Evolutionary conservation across 2,113 vertebrate species (phyloP), one percentile per base, ranked within the genome.

Genomic region (Zosterops borbonicus): DNA sequence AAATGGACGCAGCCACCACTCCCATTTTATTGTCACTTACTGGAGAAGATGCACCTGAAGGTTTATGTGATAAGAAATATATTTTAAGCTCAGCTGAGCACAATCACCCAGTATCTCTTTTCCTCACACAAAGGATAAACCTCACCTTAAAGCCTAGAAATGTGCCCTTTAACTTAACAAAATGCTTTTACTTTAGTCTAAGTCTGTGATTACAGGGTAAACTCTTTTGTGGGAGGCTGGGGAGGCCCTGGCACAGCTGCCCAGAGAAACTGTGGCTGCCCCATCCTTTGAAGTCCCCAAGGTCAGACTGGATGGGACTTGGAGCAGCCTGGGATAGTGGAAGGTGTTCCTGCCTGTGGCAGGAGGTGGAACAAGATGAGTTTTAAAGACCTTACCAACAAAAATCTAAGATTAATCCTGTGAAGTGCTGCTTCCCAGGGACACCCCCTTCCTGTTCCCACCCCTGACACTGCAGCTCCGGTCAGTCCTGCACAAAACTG

Each of bases 251-350:
- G 70, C n/a, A 55, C 9, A 55, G 53, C 0, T 52, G 33, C 9
- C 23, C 46, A 68, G 55, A 23, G n/a, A 5, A 89, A 29, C n/a
- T 83, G 87, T 27, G 55, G 78, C 46, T 83, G 55, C 8, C 5
- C 16, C 39, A 41, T 47, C 25, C 29, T 55, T 90, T 21, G 5
- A 8, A 90, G 14, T 42, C 25, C 6, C 12, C 71, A 35, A 70
- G 22, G 14, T 31, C 31, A 56, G 47, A 21, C 0, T 76, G 63
- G 63, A 76, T 0, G 0, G 14, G 9, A 4, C 14, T 69, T 83
- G 71, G 35, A 70, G 22, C 31, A 77, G 0, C 12, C 35, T 44
- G 88, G 88, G 22, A 1, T 2, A 13, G 64, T 8, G 63, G 55
- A 31, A 83, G 25, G 11, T 41, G 39, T 39, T 20, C 53, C 8